Conservation (phyloP, 2,888 invertebrate species). For the Chaitophorus viminalis region DNA sequence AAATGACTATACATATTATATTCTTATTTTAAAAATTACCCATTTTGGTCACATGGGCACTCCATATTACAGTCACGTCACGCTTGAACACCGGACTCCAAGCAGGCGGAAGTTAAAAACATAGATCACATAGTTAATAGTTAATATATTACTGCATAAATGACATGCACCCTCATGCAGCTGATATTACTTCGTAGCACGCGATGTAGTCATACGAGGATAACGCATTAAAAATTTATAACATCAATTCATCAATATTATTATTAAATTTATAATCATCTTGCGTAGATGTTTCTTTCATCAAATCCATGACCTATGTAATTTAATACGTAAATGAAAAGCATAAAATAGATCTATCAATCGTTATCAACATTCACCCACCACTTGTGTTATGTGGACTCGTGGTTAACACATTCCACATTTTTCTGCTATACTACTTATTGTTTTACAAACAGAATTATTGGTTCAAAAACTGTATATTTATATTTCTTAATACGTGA, state of each 20-base stretch:
- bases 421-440: too few relatives aligned
- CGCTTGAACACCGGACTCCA: background rate
- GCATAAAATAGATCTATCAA: too few relatives aligned
- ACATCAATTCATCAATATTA: background rate
- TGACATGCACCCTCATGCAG: background rate
- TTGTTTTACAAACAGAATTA: too few relatives aligned
- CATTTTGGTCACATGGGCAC: background rate
- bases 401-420: too few relatives aligned
- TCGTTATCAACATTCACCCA: too few relatives aligned
- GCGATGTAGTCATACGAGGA: background rate
- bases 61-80: background rate
- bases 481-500: too few relatives aligned
- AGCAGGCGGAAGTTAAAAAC: background rate
- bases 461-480: too few relatives aligned
- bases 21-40: background rate
- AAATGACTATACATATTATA: background rate
- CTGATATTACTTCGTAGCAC: background rate
- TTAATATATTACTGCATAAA: background rate
- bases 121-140: background rate
- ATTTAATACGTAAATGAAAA: background rate
- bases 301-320: background rate
- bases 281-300: background rate
- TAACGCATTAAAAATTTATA: background rate
- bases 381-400: too few relatives aligned
- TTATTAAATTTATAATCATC: background rate